Percentiles rank a stretch among this genome's conserved stretches.
Evolutionary conservation across 2,113 vertebrate genomes (phyloP).

Genomic region (Silurus asotus): DNA sequence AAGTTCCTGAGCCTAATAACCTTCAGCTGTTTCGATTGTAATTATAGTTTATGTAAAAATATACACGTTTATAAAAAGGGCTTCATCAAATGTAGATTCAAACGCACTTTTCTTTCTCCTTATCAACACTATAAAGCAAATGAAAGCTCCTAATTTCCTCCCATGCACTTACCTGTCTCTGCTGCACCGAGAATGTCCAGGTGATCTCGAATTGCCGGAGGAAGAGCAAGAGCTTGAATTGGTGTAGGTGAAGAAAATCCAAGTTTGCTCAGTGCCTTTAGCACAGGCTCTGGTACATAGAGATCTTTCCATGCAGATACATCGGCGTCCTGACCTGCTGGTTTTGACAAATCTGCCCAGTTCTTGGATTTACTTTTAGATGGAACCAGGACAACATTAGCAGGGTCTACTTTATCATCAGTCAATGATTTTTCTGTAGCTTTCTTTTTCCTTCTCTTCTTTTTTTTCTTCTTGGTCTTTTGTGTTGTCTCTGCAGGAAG

Average conservation of each 20-base stretch:
- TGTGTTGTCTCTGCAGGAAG: conserved; percentile 15
- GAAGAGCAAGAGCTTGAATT: conserved; percentile 87
- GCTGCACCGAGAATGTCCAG: conserved; percentile 93
- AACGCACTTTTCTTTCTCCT: not conserved
- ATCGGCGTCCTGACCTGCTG: conserved; percentile 69
- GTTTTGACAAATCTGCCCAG: conserved; percentile 75
- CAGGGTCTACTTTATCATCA: not conserved
- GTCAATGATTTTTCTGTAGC: conserved; percentile 17
- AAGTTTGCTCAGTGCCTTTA: conserved; percentile 83
- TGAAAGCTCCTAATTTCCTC: not conserved
- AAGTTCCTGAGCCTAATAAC: not conserved
- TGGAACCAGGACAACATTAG: conserved; percentile 26
- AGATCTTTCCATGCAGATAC: conserved; percentile 88
- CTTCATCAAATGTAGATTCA: not conserved
- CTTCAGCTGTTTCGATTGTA: not conserved
- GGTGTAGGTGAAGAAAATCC: conserved; percentile 90
- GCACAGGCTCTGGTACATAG: conserved; percentile 85
- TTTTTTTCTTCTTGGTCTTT: conserved; percentile 54
- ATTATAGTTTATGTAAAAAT: not conserved
- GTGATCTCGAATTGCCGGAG: conserved; percentile 89
- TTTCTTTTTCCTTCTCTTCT: conserved; percentile 61
- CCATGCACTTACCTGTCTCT: conserved; percentile 84
- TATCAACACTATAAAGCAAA: not conserved
- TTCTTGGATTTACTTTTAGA: conserved; percentile 75
- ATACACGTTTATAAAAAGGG: not conserved